Conservation (phyloP, 2,888 invertebrate species). For the Uloborus plumipes region DNA sequence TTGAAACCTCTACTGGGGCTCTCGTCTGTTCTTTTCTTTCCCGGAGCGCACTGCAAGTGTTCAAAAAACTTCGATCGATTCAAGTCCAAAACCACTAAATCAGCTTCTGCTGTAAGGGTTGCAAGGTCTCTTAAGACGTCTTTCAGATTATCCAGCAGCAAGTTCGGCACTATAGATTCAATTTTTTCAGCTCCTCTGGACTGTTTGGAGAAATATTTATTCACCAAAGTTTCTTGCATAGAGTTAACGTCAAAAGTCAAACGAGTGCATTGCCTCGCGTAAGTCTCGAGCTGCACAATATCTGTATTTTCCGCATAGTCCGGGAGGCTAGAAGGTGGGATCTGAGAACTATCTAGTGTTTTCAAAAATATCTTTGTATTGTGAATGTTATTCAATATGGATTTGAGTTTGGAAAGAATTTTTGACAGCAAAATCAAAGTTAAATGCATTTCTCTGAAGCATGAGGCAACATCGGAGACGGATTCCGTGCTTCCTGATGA, state of each 20-base stretch:
- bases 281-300: constrained; percentile 23
- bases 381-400: constrained; percentile 27
- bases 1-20: constrained; percentile 4
- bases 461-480: background rate
- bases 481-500: background rate
- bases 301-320: constrained; percentile 14
- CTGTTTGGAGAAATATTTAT: background rate
- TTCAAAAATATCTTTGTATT: constrained; percentile 11
- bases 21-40: constrained; percentile 10
- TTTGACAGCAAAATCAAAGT: constrained; percentile 29
- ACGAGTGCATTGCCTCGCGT: constrained; percentile 29
- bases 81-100: constrained; percentile 21
- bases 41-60: constrained; percentile 13
- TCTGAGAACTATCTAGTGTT: constrained; percentile 14
- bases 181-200: too few relatives aligned
- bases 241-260: constrained; percentile 34
- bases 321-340: background rate
- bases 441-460: constrained; percentile 31
- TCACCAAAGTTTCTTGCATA: constrained; percentile 12
- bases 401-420: constrained; percentile 23
- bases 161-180: background rate
- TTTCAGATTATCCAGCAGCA: background rate
- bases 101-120: constrained; percentile 26
- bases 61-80: constrained; percentile 30
- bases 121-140: constrained; percentile 13